Percentiles rank a stretch among this genome's conserved stretches.
Evolutionary conservation across 2,888 invertebrate species (phyloP).

Genomic region (Nipponacmea schrenckii): DNA sequence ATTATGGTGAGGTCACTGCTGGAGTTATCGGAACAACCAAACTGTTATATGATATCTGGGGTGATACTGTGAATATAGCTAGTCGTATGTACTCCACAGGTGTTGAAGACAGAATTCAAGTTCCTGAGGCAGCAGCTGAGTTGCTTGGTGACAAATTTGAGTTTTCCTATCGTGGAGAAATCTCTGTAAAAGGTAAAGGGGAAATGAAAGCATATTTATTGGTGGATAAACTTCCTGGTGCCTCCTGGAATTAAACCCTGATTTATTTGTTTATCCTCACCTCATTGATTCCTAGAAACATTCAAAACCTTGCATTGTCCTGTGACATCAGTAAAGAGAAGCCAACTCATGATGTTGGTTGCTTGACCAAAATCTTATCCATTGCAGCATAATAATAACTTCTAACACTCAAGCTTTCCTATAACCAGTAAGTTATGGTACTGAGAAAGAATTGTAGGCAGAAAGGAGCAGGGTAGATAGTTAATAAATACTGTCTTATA

Average conservation of each 20-base stretch:
- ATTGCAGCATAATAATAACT: too few relatives aligned
- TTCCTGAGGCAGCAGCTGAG: constrained; percentile 66
- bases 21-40: constrained; percentile 96
- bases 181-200: constrained; percentile 96
- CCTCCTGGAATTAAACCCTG: constrained; percentile 43
- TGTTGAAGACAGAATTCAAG: constrained; percentile 80
- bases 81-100: constrained; percentile 98
- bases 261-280: too few relatives aligned
- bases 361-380: too few relatives aligned
- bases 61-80: constrained; percentile 97
- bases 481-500: too few relatives aligned
- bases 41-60: constrained; percentile 97
- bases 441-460: too few relatives aligned
- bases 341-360: too few relatives aligned
- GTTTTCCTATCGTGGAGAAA: constrained; percentile 91
- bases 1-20: constrained; percentile 95
- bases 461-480: too few relatives aligned
- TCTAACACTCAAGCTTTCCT: too few relatives aligned
- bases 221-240: constrained; percentile 52
- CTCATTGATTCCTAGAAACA: too few relatives aligned
- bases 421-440: too few relatives aligned
- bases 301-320: too few relatives aligned
- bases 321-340: too few relatives aligned
- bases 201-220: constrained; percentile 89
- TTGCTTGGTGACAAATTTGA: constrained; percentile 81